These are phyloP conservation scores for Todus mexicanus DNA, from an alignment of 2,797 vertebrate genomes.

Conservation along the genomic window DNA sequence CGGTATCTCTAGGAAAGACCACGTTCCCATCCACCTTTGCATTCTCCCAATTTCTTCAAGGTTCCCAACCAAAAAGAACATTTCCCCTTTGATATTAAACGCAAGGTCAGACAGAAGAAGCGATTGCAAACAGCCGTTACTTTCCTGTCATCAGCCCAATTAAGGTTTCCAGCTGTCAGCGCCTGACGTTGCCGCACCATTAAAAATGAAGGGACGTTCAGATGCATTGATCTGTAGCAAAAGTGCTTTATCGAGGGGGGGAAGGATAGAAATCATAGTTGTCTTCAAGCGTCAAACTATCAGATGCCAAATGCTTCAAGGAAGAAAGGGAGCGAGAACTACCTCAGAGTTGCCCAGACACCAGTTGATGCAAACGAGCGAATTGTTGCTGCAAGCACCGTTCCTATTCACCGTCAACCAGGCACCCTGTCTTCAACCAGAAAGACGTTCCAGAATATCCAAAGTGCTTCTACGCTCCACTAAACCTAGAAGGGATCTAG, in stretches of 20 bases:
- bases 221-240: constrained; percentile 74
- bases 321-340: constrained; percentile 37
- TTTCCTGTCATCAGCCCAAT: constrained; percentile 74
- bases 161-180: constrained; percentile 77
- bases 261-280: constrained; percentile 62
- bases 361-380: background rate
- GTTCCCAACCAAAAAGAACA: constrained; percentile 23
- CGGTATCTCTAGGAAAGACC: background rate
- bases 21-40: background rate
- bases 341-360: background rate
- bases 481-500: background rate
- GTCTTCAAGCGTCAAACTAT: constrained; percentile 47
- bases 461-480: background rate
- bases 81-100: constrained; percentile 67
- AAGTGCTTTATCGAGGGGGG: constrained; percentile 37
- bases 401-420: background rate
- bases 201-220: constrained; percentile 66
- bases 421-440: background rate
- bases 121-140: constrained; percentile 55
- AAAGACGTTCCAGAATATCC: background rate
- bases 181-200: constrained; percentile 44
- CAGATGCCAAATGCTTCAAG: constrained; percentile 59
- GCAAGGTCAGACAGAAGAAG: constrained; percentile 72
- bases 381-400: background rate
- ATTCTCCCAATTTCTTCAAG: background rate